Evolutionary conservation across 2,113 vertebrate species (phyloP).

Genomic region (Rhinopithecus roxellana): DNA sequence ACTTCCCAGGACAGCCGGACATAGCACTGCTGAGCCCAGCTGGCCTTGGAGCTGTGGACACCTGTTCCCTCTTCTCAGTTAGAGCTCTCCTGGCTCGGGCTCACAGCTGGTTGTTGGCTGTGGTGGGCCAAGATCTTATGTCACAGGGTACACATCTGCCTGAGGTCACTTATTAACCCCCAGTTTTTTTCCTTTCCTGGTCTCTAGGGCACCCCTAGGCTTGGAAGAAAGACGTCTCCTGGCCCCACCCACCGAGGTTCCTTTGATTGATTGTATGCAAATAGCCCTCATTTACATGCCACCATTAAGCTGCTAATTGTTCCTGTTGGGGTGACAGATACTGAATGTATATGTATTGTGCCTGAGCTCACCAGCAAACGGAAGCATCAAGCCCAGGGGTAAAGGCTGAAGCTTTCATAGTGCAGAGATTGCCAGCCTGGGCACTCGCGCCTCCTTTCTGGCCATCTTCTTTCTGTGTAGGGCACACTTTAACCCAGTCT

Average conservation of each 20-base stretch:
- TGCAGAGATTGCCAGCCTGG: slow-evolving; percentile 28
- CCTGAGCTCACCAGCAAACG: slow-evolving; percentile 87
- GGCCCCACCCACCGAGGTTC: slow-evolving; percentile 91
- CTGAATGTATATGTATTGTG: slow-evolving; percentile 87
- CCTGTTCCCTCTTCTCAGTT: not conserved
- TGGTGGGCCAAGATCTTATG: not conserved
- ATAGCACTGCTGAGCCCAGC: not conserved
- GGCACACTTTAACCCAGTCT: slow-evolving; percentile 41
- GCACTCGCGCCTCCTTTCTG: slow-evolving; percentile 15
- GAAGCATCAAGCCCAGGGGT: slow-evolving; percentile 70
- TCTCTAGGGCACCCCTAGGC: slow-evolving; percentile 93
- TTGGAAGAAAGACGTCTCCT: slow-evolving; percentile 94
- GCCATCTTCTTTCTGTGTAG: slow-evolving; percentile 6
- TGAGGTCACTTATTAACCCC: slow-evolving; percentile 18
- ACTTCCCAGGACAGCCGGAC: not conserved
- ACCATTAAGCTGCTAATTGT: slow-evolving; percentile 87
- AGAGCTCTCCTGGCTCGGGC: fast-evolving
- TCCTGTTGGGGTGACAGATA: slow-evolving; percentile 86
- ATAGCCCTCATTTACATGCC: slow-evolving; percentile 65
- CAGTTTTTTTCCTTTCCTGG: not conserved
- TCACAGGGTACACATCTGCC: not conserved
- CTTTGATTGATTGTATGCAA: slow-evolving; percentile 87
- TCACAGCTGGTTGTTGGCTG: not conserved
- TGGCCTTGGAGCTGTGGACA: not conserved
- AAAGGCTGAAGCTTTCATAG: slow-evolving; percentile 67